phyloP scores from a whole-genome alignment of 2,888 invertebrate genomes.

The Brenthis hecate region DNA sequence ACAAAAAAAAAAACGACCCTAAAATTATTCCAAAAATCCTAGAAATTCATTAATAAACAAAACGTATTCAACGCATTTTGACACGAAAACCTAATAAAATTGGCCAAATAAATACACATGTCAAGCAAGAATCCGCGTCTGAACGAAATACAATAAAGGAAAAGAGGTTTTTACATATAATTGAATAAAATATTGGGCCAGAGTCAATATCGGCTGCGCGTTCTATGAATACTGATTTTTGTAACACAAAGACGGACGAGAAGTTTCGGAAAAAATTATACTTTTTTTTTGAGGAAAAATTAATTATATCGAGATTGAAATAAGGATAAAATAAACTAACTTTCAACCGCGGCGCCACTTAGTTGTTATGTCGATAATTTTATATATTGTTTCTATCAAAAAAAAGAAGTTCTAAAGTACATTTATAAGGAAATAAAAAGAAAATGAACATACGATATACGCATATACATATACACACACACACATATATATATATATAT shows the following conservation, averaged over 20 bases:
- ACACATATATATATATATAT: too few relatives aligned
- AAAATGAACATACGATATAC: too few relatives aligned
- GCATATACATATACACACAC: too few relatives aligned
- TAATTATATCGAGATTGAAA: slow-evolving; percentile 10
- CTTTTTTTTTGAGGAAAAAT: slow-evolving; percentile 5
- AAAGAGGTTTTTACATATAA: slow-evolving; percentile 64
- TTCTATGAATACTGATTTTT: slow-evolving; percentile 47
- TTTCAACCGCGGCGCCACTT: too few relatives aligned
- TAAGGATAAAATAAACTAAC: background rate
- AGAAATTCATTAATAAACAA: too few relatives aligned
- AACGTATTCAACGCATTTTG: background rate
- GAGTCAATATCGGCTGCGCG: slow-evolving; percentile 47
- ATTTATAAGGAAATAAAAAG: too few relatives aligned
- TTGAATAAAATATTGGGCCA: slow-evolving; percentile 69
- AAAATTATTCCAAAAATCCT: too few relatives aligned
- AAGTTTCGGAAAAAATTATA: slow-evolving; percentile 3
- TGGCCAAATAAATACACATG: slow-evolving; percentile 5
- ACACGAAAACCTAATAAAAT: background rate
- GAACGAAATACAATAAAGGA: slow-evolving; percentile 26
- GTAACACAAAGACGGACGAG: slow-evolving; percentile 13
- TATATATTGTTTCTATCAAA: too few relatives aligned
- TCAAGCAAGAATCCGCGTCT: slow-evolving; percentile 15
- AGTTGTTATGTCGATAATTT: too few relatives aligned
- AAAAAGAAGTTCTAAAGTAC: too few relatives aligned
- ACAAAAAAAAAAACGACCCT: too few relatives aligned